Evolutionary conservation across 2,888 invertebrate species (phyloP), one percentile per base, ranked within the genome.

Genomic region (Cerastis rubricosa): DNA sequence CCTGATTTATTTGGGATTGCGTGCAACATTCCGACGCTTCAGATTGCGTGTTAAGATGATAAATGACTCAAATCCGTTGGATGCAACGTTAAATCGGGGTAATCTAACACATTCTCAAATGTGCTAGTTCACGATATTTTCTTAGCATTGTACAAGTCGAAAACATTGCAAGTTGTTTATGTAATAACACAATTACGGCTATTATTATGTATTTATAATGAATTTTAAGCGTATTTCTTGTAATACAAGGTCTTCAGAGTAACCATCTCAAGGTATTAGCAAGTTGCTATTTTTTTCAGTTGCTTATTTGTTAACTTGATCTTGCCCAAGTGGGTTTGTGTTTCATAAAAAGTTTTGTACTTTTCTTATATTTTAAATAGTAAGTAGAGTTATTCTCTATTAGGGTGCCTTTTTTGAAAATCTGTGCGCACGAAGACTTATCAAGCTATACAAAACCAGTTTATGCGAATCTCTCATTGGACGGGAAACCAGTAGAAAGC

Each of bases 61-160:
- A 78, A 84, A 87, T 87, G 57, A 86, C 74, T 74, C n/a, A 40
- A 79, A 82, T 68, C 49, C 22, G 51, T 68, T 72, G 63, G 74
- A 81, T 79, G 82, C 85, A 85, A 86, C 63, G 79, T 72, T 70
- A 83, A 85, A 84, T 85, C 80, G 76, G 75, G 57, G 81, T 81
- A 83, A 86, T 86, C 74, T 73, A 75, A 81, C 47, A 65, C 40
- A 71, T 57, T 75, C 79, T 79, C 67, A 73, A 74, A 75, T 86
- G 85, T 76, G 66, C 76, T n/a, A 75, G 69, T 76, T 81, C 76
- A 77, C 69, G 76, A 76, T 80, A 72, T 83, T 80, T 82, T 75
- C 67, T 63, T 77, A 78, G 67, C 74, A 81, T 87, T 88, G 79
- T 81, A 84, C 79, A 87, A 86, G 65, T 35, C 65, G 25, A 80